A percentile compares a stretch with the other conserved stretches of the same genome.
These are phyloP conservation scores for Drosophila longiperda DNA, from an alignment of 2,888 invertebrate genomes.

Conservation along the genomic window DNA sequence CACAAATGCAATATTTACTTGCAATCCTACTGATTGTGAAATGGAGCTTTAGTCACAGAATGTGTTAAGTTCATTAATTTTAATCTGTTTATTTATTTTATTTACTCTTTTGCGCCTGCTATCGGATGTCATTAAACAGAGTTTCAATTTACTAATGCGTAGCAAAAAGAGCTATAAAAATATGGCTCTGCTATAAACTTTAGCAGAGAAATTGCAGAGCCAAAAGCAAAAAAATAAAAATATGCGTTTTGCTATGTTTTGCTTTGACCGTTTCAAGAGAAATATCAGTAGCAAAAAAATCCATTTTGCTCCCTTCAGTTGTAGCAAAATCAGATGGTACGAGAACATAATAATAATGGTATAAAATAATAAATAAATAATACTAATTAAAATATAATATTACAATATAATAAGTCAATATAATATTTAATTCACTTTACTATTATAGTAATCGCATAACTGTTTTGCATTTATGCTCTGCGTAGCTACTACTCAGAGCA, in stretches of 20 bases:
- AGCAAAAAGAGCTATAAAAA: neutral
- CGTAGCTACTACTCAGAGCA: too few relatives aligned
- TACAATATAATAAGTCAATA: too few relatives aligned
- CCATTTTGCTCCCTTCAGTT: neutral
- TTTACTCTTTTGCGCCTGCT: neutral
- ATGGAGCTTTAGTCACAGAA: neutral
- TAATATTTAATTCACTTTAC: neutral
- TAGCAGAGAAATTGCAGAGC: neutral
- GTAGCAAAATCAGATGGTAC: neutral
- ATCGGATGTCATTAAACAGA: neutral
- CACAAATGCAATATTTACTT: conserved; percentile 6
- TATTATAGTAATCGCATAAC: neutral
- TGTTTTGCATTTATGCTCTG: neutral
- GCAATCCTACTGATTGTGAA: neutral
- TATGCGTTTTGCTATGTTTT: neutral
- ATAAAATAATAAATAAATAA: neutral
- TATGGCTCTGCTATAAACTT: neutral
- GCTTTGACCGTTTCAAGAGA: neutral
- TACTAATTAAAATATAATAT: neutral
- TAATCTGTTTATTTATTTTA: neutral
- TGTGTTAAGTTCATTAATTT: neutral
- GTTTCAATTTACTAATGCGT: neutral
- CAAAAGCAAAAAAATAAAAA: neutral
- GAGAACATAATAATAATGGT: neutral
- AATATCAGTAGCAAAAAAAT: neutral